A percentile compares a stretch with the other conserved stretches of the same genome.
Conservation (phyloP, 1,140 invertebrate species). For the Diabrotica undecimpunctata region DNA sequence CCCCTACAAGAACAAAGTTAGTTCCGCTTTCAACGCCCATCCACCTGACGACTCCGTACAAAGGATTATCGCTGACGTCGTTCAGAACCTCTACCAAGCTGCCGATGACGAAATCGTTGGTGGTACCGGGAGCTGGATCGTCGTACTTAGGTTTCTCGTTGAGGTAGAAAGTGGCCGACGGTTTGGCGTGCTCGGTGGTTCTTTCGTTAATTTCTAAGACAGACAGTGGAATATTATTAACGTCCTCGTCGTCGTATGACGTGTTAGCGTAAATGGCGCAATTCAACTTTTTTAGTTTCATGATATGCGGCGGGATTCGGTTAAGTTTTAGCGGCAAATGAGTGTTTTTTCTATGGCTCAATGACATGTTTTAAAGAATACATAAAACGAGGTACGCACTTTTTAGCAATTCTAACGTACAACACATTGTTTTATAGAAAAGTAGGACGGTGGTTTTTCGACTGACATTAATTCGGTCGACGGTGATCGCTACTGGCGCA, state of each 20-base stretch:
- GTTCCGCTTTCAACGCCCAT: constrained; percentile 59
- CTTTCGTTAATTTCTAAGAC: constrained; percentile 45
- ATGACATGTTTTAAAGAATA: constrained; percentile 17
- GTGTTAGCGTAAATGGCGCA: constrained; percentile 36
- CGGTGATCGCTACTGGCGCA: constrained; percentile 1
- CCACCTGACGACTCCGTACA: constrained; percentile 84
- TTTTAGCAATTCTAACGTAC: constrained; percentile 31
- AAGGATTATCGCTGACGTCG: constrained; percentile 53
- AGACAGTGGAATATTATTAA: constrained; percentile 43
- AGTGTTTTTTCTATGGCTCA: constrained; percentile 16
- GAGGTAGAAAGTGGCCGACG: constrained; percentile 31
- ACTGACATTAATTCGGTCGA: constrained; percentile 4
- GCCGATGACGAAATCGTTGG: constrained; percentile 63
- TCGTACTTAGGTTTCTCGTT: constrained; percentile 36
- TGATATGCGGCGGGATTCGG: constrained; percentile 9
- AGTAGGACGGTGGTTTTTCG: neutral
- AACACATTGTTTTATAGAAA: constrained; percentile 29
- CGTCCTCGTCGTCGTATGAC: constrained; percentile 33
- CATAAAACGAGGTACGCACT: constrained; percentile 27
- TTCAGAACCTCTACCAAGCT: constrained; percentile 70
- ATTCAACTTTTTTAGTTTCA: constrained; percentile 9
- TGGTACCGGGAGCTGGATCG: constrained; percentile 36
- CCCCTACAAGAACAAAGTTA: constrained; percentile 51
- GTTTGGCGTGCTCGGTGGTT: constrained; percentile 27
- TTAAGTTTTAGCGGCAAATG: constrained; percentile 21